phyloP scores from a whole-genome alignment of 2,113 vertebrate genomes.

The Hemibagrus wyckioides region DNA sequence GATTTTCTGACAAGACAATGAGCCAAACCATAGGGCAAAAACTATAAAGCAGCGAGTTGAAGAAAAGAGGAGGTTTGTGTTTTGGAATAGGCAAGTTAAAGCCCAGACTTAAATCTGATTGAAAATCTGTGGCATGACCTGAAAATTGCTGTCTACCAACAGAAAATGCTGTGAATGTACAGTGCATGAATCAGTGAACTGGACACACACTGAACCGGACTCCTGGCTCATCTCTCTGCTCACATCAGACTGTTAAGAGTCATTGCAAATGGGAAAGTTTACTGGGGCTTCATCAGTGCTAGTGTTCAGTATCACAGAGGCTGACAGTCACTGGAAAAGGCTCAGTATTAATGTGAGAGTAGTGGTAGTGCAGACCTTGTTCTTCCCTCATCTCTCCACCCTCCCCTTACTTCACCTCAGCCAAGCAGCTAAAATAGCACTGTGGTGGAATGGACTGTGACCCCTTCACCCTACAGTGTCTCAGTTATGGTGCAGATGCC shows the following conservation, averaged over 20 bases:
- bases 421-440: conserved; percentile 47
- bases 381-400: neutral
- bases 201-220: neutral
- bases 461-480: conserved; percentile 60
- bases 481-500: conserved; percentile 60
- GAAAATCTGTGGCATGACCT: neutral
- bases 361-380: neutral
- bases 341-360: conserved; percentile 33
- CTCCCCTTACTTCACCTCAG: conserved; percentile 39
- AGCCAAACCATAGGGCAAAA: neutral
- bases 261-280: conserved; percentile 26
- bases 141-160: neutral
- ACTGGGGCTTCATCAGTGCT: conserved; percentile 27
- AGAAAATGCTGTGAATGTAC: conserved; percentile 26
- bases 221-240: neutral
- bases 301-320: conserved; percentile 38
- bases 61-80: neutral
- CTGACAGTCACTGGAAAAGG: conserved; percentile 24
- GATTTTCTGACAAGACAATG: neutral
- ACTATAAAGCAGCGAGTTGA: neutral
- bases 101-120: neutral
- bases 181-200: conserved; percentile 28
- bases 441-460: conserved; percentile 56
- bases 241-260: neutral
- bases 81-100: neutral